Evolutionary conservation across 2,113 vertebrate genomes (phyloP), one percentile per base, ranked within the genome.

Genomic region (Atractosteus spatula): DNA sequence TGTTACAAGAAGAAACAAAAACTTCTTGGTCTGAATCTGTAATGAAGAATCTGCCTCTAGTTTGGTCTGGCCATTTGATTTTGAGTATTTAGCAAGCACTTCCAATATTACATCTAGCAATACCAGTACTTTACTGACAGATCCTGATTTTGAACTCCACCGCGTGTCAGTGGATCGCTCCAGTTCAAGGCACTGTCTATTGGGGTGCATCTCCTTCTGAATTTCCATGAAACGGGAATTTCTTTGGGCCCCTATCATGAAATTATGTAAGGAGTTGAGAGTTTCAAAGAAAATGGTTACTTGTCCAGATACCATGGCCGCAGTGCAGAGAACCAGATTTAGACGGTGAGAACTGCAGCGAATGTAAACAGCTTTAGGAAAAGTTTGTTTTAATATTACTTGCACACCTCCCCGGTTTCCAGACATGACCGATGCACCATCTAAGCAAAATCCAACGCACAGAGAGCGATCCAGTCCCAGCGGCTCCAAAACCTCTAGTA

Each of bases 61-160:
- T 43, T 55, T 67, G 7, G 63, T 66, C 43, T 67, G 17, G 13
- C 67, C 73, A 70, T 47, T 63, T 8, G 43, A 47, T 69, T 74
- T 17, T 56, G 55, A n/a, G n/a, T 11, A 69, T 68, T 68, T 66
- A 61, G 43, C 44, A 8, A 68, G 65, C n/a, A 66, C 8, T 16
- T 68, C 56, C 55, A 69, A 7, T 68, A 67, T 45, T 45, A 47
- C 71, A 73, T 73, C 59, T 41, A 64, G 62, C 61, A 55, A 55
- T 8, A 14, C 7, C 41, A 73, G 10, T 59, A 67, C 61, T 61
- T 74, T 70, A 41, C 61, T 59, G 16, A 69, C 67, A 12, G 45
- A 69, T 41, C 51, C 73, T 12, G 73, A 70, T 68, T 65, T 70
- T 57, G 73, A 70, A 61, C 68, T 29, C 73, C 68, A 70, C 14